Conservation (phyloP, 2,797 vertebrate genomes). For the Telmatherina bonti region DNA sequence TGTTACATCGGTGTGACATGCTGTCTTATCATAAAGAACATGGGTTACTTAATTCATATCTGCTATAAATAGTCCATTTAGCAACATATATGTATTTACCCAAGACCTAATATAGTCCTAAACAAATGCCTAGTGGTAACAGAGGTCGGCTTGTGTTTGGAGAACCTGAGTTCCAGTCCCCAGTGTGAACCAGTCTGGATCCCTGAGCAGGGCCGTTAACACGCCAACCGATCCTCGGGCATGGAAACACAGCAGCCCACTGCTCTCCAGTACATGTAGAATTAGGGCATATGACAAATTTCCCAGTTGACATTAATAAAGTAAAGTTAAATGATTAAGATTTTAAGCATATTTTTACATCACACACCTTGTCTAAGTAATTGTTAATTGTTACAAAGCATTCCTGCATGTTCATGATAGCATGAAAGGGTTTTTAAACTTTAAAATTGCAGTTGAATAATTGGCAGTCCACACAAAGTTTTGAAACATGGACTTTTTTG, state of each 20-base stretch:
- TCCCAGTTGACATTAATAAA: not conserved
- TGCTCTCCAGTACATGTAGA: not conserved
- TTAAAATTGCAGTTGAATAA: not conserved
- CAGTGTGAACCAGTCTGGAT: not conserved
- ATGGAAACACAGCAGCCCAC: not conserved
- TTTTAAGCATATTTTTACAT: not conserved
- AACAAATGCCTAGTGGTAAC: not conserved
- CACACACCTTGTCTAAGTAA: too few relatives aligned
- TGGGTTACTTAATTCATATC: not conserved
- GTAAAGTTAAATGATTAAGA: not conserved
- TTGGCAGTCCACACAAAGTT: not conserved
- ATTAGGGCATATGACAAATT: not conserved
- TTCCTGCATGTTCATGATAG: not conserved
- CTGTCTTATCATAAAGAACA: not conserved
- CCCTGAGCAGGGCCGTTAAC: not conserved
- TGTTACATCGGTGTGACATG: not conserved
- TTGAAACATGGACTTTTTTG: not conserved
- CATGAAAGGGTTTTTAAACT: not conserved
- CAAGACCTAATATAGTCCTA: not conserved
- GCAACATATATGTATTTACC: slow-evolving; percentile 5
- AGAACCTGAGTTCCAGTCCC: not conserved
- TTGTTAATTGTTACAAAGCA: too few relatives aligned
- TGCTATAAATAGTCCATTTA: not conserved
- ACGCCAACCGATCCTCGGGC: not conserved
- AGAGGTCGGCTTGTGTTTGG: too few relatives aligned